Evolutionary conservation across 2,888 invertebrate genomes (phyloP), one percentile per base, ranked within the genome.

Genomic region (Amphimallon solstitiale): DNA sequence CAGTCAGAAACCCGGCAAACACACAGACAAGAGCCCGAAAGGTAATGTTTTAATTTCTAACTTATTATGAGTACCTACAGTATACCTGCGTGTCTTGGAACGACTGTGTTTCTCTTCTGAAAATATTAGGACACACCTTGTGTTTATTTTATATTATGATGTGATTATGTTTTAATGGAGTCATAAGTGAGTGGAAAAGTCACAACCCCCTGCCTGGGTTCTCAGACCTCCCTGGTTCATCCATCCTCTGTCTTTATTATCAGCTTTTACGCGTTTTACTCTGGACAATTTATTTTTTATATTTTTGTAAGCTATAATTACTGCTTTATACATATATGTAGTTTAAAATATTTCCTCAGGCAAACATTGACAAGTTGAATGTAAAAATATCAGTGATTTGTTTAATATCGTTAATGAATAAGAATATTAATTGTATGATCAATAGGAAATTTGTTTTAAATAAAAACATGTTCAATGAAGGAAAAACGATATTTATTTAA

Each of bases 71-170:
- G 43, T n/a, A n/a, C n/a, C n/a, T n/a, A n/a, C n/a, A n/a, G n/a
- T 29, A 29, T 29, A 29, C 56, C 56, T 56, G 56, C 21, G n/a
- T 21, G 10, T 21, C 23, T 56, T 19, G 1, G 40, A 14, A 5
- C 29, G 29, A 5, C 29, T 7, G 29, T 7, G 29, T 29, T 29
- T 29, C 29, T 29, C 29, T 29, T 5, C 29, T n/a, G 29, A 29
- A 9, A 9, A 29, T 29, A 15, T 37, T n/a, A 12, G 43, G 56
- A 56, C 56, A 56, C 74, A 73, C 75, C 74, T 75, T 74, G 72
- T 77, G 75, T 76, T 76, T 76, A 74, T 76, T 77, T 75, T 74
- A 76, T 74, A 73, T 75, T 71, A 73, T 71, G 71, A 71, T 71
- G 70, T 75, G 72, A 72, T 73, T 72, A 71, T 70, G 68, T 69